Evolutionary conservation across 2,113 vertebrate species (phyloP).

Genomic region (Crotalus horridus): DNA sequence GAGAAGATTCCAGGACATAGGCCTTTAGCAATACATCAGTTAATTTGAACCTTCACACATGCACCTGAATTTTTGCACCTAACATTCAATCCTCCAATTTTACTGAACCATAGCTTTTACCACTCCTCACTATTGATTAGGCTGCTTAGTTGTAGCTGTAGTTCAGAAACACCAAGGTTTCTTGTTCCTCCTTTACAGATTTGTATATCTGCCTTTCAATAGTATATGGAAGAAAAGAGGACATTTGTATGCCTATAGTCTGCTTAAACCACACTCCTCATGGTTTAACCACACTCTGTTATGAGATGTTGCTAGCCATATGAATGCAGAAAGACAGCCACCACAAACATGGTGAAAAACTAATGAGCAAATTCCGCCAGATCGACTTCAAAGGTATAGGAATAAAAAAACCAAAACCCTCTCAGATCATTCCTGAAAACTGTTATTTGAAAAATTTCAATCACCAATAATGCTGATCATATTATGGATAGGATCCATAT

Average conservation of each 20-base stretch:
- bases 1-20: too few relatives aligned
- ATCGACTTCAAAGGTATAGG: not conserved
- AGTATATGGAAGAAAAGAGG: not conserved
- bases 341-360: not conserved
- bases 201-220: not conserved
- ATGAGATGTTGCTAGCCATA: not conserved
- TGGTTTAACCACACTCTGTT: too few relatives aligned
- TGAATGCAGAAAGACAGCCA: not conserved
- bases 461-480: not conserved
- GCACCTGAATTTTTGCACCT: not conserved
- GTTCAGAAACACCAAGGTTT: not conserved
- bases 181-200: not conserved
- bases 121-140: not conserved
- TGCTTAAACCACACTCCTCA: not conserved
- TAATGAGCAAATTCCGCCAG: not conserved
- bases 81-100: not conserved
- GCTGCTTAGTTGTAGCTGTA: not conserved
- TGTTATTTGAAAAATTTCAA: not conserved
- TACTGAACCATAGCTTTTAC: not conserved
- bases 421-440: not conserved
- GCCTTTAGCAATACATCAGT: too few relatives aligned
- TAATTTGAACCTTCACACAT: not conserved
- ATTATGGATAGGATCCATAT: not conserved
- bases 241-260: not conserved
- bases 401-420: not conserved